Conservation (phyloP, 1,140 invertebrate genomes). For the Matsumurasca onukii region DNA sequence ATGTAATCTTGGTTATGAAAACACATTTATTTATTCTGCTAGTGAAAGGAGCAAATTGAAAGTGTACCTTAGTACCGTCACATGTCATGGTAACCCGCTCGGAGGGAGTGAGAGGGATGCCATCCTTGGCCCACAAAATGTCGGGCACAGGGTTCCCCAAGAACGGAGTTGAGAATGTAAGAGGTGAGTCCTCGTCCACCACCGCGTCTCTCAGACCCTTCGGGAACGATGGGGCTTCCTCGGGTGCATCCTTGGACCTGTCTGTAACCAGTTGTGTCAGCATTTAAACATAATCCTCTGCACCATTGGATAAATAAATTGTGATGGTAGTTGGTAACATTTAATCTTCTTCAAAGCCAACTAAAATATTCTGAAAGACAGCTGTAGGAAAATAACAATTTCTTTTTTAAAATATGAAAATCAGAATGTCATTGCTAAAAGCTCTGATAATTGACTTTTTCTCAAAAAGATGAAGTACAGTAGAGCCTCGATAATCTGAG, state of each 20-base stretch:
- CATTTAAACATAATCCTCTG: not conserved
- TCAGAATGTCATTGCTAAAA: too few relatives aligned
- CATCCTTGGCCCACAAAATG: slow-evolving; percentile 81
- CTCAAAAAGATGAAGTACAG: too few relatives aligned
- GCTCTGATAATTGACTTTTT: too few relatives aligned
- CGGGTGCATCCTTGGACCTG: slow-evolving; percentile 51
- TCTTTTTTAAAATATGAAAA: too few relatives aligned
- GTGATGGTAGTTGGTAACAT: too few relatives aligned
- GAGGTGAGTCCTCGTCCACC: slow-evolving; percentile 73
- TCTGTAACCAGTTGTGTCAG: slow-evolving; percentile 7
- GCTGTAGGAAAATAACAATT: too few relatives aligned
- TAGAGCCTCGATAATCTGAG: too few relatives aligned
- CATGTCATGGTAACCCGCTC: slow-evolving; percentile 70
- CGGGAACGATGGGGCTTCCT: slow-evolving; percentile 74
- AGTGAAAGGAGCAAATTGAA: too few relatives aligned
- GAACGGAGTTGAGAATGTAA: slow-evolving; percentile 66
- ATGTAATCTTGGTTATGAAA: too few relatives aligned
- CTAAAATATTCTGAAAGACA: not conserved
- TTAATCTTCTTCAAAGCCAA: not conserved
- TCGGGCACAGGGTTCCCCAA: slow-evolving; percentile 86
- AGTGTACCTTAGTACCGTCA: slow-evolving; percentile 78
- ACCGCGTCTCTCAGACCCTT: slow-evolving; percentile 70
- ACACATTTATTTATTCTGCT: too few relatives aligned
- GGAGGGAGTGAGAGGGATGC: slow-evolving; percentile 59
- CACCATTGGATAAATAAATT: too few relatives aligned